phyloP scores from a whole-genome alignment of 2,797 vertebrate species.

The Lagocephalus sceleratus region DNA sequence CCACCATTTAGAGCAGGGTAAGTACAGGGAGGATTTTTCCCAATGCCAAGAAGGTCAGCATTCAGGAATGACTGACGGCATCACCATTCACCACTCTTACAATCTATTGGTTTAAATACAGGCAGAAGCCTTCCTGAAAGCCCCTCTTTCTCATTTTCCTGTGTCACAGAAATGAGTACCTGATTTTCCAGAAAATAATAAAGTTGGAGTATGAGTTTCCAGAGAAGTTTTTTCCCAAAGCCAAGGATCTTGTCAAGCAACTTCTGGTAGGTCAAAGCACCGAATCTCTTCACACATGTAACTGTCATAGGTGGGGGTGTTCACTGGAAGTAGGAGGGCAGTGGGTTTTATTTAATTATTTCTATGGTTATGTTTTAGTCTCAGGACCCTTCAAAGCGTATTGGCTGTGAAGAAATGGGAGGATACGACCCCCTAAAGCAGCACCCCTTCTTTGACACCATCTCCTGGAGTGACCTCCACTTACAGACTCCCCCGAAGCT shows the following conservation, averaged over 20 bases:
- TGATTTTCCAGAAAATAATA: constrained; percentile 99
- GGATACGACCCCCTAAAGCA: constrained; percentile 89
- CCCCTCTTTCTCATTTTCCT: neutral
- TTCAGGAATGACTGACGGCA: too few species aligned
- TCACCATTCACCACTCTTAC: too few species aligned
- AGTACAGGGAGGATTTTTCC: constrained; percentile 47
- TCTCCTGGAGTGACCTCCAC: constrained; percentile 91
- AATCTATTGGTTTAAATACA: too few species aligned
- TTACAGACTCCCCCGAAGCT: constrained; percentile 94
- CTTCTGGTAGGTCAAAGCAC: constrained; percentile 83
- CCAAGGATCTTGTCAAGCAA: constrained; percentile 94
- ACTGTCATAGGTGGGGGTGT: neutral
- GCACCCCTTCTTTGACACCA: constrained; percentile 92
- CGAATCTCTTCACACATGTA: too few species aligned
- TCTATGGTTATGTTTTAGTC: constrained; percentile 71
- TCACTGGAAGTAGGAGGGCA: neutral
- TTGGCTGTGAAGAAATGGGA: constrained; percentile 97
- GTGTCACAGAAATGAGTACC: constrained; percentile 90
- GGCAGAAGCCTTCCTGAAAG: neutral
- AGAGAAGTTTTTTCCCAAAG: constrained; percentile 99
- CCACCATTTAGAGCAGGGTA: constrained; percentile 98
- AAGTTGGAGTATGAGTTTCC: constrained; percentile 99
- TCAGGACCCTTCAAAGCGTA: constrained; percentile 89
- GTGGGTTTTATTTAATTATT: neutral
- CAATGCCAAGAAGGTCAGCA: neutral